Percentiles rank a stretch among this genome's conserved stretches.
Evolutionary conservation across 2,113 vertebrate genomes (phyloP).

Genomic region (Stegostoma tigrinum): DNA sequence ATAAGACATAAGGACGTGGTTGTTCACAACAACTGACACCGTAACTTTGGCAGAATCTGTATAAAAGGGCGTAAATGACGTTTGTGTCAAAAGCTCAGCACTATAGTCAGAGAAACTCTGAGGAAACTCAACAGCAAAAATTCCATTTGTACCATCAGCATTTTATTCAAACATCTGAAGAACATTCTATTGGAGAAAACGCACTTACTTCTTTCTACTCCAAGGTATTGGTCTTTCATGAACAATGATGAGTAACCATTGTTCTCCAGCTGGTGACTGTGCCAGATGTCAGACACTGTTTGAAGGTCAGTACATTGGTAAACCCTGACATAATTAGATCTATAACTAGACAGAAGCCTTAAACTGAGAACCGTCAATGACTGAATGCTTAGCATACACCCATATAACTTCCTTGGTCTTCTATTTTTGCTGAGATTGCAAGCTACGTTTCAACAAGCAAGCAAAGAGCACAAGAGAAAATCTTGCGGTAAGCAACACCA

Average conservation of each 20-base stretch:
- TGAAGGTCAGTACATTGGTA: neutral
- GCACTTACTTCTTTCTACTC: neutral
- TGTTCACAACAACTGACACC: neutral
- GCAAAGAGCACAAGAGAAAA: neutral
- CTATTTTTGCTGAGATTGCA: neutral
- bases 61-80: neutral
- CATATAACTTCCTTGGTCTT: neutral
- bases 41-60: neutral
- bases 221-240: neutral
- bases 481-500: neutral
- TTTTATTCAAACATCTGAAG: neutral
- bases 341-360: neutral
- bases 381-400: neutral
- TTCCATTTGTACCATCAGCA: neutral
- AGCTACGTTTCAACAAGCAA: neutral
- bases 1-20: neutral
- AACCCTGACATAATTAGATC: neutral
- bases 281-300: neutral
- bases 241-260: neutral
- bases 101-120: neutral
- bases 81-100: neutral
- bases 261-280: neutral
- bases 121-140: neutral
- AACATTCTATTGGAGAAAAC: neutral
- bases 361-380: neutral